phyloP scores from a whole-genome alignment of 2,888 invertebrate species.

The Bhutanitis thaidina region DNA sequence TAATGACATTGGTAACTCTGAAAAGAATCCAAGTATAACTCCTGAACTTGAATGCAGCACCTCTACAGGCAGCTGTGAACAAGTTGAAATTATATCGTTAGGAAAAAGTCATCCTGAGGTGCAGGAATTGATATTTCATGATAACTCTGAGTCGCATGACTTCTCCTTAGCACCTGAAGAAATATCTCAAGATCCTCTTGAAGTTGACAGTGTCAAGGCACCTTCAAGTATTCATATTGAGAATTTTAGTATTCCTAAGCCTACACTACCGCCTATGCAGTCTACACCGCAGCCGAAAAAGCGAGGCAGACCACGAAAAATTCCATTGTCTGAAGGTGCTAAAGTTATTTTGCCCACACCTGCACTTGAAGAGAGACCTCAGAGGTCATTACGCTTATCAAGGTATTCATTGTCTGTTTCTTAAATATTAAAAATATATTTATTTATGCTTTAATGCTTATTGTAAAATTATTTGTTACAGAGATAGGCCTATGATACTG shows the following conservation, averaged over 20 bases:
- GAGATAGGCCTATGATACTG: slow-evolving; percentile 62
- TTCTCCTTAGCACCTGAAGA: slow-evolving; percentile 55
- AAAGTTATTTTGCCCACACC: slow-evolving; percentile 54
- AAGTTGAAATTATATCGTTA: slow-evolving; percentile 42
- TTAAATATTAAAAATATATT: neutral
- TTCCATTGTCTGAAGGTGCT: slow-evolving; percentile 57
- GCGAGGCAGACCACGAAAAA: slow-evolving; percentile 69
- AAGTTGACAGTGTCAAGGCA: slow-evolving; percentile 47
- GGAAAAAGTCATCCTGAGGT: slow-evolving; percentile 55
- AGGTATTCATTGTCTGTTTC: slow-evolving; percentile 43
- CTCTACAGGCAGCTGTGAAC: slow-evolving; percentile 56
- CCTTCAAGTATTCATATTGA: slow-evolving; percentile 32
- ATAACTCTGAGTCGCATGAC: slow-evolving; percentile 61
- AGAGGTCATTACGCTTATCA: slow-evolving; percentile 64
- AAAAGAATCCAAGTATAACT: slow-evolving; percentile 44
- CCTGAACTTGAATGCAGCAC: slow-evolving; percentile 57
- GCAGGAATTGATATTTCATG: slow-evolving; percentile 67
- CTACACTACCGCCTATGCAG: slow-evolving; percentile 33
- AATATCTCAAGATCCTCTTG: slow-evolving; percentile 67
- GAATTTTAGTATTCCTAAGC: slow-evolving; percentile 39
- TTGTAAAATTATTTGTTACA: slow-evolving; percentile 33
- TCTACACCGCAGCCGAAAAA: slow-evolving; percentile 69
- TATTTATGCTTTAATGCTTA: neutral
- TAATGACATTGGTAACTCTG: slow-evolving; percentile 50
- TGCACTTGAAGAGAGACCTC: slow-evolving; percentile 70